phyloP scores from a whole-genome alignment of 2,888 invertebrate genomes.

The Campopleginae sp. region DNA sequence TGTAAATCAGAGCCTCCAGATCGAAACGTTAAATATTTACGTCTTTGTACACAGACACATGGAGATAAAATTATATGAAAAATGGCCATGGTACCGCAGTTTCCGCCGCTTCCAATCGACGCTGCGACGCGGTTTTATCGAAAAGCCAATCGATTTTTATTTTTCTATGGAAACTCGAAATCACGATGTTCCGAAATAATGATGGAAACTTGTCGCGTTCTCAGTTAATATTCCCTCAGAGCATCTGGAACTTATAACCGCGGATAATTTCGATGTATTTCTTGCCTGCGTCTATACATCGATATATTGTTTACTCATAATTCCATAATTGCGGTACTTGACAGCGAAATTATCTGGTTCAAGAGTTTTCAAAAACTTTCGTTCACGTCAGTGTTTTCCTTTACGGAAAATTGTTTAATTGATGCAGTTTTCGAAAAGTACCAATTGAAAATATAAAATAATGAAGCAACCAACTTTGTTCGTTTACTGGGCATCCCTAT shows the following conservation, averaged over 20 bases:
- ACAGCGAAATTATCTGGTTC: neutral
- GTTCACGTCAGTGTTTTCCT: too few species aligned
- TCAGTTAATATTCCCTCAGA: too few species aligned
- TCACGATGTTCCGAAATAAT: too few species aligned
- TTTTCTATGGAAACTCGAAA: too few species aligned
- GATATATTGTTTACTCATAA: too few species aligned
- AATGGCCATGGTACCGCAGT: neutral
- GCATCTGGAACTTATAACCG: too few species aligned
- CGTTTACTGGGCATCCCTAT: slow-evolving; percentile 30
- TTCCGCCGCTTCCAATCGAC: neutral
- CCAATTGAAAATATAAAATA: neutral
- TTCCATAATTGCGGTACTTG: neutral
- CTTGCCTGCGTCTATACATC: too few species aligned
- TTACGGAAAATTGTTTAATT: too few species aligned
- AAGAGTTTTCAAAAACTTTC: neutral
- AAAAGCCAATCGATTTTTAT: neutral
- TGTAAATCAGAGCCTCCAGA: slow-evolving; percentile 53
- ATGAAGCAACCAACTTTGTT: neutral
- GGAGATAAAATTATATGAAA: neutral
- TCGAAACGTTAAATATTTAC: slow-evolving; percentile 35
- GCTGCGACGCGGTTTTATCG: neutral
- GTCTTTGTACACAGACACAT: neutral
- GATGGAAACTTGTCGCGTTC: too few species aligned
- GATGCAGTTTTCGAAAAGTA: neutral
- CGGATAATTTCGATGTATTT: too few species aligned